These are phyloP conservation scores for Maccullochella peelii DNA, from an alignment of 2,113 vertebrate species.

Conservation along the genomic window DNA sequence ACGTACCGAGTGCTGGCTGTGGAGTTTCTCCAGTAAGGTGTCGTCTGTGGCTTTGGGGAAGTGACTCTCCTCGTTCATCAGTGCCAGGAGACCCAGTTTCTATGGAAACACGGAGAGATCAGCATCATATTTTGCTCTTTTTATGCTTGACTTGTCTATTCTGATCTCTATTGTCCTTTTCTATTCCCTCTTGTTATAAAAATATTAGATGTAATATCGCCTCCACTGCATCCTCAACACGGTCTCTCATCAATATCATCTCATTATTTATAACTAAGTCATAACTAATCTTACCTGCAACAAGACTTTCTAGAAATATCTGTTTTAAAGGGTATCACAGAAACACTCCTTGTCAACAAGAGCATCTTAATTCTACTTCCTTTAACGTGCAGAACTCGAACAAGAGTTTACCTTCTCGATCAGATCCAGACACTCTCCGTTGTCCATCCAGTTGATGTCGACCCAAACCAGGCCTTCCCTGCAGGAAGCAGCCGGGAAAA, in stretches of 20 bases:
- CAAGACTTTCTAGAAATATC: neutral
- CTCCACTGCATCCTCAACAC: neutral
- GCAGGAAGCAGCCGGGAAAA: conserved; percentile 10
- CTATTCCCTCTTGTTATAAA: neutral
- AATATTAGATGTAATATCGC: no score
- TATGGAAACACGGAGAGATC: conserved; percentile 67
- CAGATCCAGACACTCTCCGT: conserved; percentile 96
- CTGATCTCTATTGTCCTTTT: neutral
- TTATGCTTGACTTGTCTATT: neutral
- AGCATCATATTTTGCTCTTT: neutral
- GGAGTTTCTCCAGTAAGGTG: conserved; percentile 94
- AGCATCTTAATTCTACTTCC: neutral
- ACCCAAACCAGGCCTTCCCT: conserved; percentile 96
- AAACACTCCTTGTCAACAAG: neutral
- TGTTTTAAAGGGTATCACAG: neutral
- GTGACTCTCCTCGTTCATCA: conserved; percentile 98
- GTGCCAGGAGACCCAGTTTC: conserved; percentile 96
- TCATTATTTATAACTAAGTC: neutral
- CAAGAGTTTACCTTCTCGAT: conserved; percentile 92
- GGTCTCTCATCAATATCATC: neutral
- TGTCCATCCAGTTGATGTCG: conserved; percentile 97
- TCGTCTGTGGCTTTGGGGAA: conserved; percentile 96
- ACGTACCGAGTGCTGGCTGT: conserved; percentile 93
- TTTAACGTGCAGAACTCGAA: neutral
- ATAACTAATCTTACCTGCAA: neutral